Conservation (phyloP, 2,888 invertebrate species). For the Leptinotarsa tumamoca region DNA sequence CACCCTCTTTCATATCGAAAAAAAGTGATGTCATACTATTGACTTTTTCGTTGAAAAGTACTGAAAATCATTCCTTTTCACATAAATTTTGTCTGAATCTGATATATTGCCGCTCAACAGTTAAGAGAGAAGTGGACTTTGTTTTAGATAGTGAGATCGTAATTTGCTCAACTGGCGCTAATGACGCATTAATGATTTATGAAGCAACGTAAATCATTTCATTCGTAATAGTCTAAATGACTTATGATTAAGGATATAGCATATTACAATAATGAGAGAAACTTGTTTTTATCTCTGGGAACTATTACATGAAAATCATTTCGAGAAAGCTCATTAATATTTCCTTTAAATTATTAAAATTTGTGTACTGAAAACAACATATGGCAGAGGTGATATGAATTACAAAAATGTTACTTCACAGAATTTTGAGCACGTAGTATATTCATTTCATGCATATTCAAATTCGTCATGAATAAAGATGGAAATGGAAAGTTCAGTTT, state of each 20-base stretch:
- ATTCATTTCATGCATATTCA: conserved; percentile 3
- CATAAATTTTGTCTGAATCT: too few relatives aligned
- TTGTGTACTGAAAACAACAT: conserved; percentile 4
- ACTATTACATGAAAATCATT: not conserved
- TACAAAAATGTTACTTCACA: not conserved
- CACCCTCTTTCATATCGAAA: too few relatives aligned
- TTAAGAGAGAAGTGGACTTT: too few relatives aligned
- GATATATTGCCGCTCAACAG: too few relatives aligned
- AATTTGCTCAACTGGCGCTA: too few relatives aligned
- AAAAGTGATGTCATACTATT: too few relatives aligned
- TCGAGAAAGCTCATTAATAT: not conserved
- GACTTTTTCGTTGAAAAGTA: too few relatives aligned
- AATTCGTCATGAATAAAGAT: not conserved
- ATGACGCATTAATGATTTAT: too few relatives aligned
- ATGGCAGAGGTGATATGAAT: conserved; percentile 4
- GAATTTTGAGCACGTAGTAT: not conserved
- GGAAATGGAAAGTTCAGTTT: not conserved
- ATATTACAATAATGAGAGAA: conserved; percentile 12
- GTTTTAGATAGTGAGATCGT: too few relatives aligned
- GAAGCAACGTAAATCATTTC: not conserved
- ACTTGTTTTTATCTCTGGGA: not conserved
- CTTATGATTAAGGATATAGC: not conserved
- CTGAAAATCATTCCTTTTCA: too few relatives aligned
- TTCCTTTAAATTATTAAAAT: not conserved
- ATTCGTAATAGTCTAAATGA: not conserved